Percentiles rank a stretch among this genome's conserved stretches.
phyloP scores from a whole-genome alignment of 2,113 vertebrate species.

The Sarotherodon lohbergeri region DNA sequence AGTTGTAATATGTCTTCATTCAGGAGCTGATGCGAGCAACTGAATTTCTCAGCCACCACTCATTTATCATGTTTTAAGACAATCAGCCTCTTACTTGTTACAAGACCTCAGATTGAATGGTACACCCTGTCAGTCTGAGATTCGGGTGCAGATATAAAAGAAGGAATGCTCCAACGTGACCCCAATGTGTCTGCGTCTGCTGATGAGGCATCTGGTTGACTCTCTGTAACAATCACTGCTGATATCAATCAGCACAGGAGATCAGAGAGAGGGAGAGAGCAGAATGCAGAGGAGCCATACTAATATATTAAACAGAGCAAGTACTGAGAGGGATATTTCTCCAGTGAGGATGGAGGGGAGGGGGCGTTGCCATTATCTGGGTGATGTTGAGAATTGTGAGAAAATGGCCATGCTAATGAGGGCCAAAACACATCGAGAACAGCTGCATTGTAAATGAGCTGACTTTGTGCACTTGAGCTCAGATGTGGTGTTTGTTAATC shows the following conservation, averaged over 20 bases:
- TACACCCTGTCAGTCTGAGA: slow-evolving; percentile 11
- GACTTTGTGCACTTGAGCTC: slow-evolving; percentile 25
- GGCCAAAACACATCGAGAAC: slow-evolving; percentile 19
- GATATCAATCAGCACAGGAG: slow-evolving; percentile 56
- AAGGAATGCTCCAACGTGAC: slow-evolving; percentile 38
- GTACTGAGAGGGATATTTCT: slow-evolving; percentile 22
- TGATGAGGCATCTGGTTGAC: slow-evolving; percentile 62
- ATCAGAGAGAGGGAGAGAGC: slow-evolving; percentile 33
- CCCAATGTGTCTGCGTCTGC: slow-evolving; percentile 56
- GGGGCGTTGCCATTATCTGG: slow-evolving; percentile 14
- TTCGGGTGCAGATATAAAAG: neutral
- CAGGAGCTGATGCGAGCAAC: neutral
- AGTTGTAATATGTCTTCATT: neutral
- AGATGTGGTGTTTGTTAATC: slow-evolving; percentile 44
- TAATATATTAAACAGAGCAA: slow-evolving; percentile 46
- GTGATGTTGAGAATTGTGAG: slow-evolving; percentile 33
- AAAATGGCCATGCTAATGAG: slow-evolving; percentile 55
- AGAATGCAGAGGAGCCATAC: slow-evolving; percentile 18
- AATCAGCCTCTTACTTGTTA: neutral
- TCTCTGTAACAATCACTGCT: slow-evolving; percentile 42
- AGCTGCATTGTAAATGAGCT: slow-evolving; percentile 44
- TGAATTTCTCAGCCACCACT: neutral
- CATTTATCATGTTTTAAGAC: slow-evolving; percentile 21
- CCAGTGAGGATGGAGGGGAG: neutral
- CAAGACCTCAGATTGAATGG: neutral